These are phyloP conservation scores for Brachionus manjavacas DNA, from an alignment of 1,140 invertebrate genomes.

Conservation along the genomic window DNA sequence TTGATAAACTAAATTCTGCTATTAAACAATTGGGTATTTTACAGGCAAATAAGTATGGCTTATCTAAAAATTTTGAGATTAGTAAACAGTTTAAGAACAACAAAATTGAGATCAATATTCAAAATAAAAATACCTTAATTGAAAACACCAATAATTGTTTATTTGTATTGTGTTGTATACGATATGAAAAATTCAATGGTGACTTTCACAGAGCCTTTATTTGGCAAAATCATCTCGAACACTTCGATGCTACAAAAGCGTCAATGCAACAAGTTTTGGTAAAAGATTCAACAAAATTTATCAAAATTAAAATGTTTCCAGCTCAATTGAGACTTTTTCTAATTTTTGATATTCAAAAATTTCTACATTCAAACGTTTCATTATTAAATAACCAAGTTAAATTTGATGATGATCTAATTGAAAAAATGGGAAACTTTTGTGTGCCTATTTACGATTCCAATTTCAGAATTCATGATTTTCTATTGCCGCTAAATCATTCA, in stretches of 20 bases:
- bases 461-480: background rate
- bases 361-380: background rate
- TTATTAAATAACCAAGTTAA: background rate
- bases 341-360: background rate
- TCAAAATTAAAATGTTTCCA: background rate
- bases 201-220: background rate
- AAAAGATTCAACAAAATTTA: background rate
- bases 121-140: background rate
- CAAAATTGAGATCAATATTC: background rate
- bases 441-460: background rate
- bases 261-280: background rate
- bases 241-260: background rate
- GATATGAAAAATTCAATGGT: background rate
- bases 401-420: background rate
- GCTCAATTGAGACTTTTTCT: background rate
- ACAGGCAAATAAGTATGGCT: background rate
- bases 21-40: slow-evolving; percentile 14
- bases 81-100: background rate
- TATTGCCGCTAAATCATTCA: background rate
- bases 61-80: background rate
- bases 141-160: background rate
- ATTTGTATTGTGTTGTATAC: background rate
- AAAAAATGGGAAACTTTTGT: background rate
- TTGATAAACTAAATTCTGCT: background rate
- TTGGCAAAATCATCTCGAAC: background rate